Conservation (phyloP, 2,113 vertebrate genomes). For the Odobenus rosmarus region DNA sequence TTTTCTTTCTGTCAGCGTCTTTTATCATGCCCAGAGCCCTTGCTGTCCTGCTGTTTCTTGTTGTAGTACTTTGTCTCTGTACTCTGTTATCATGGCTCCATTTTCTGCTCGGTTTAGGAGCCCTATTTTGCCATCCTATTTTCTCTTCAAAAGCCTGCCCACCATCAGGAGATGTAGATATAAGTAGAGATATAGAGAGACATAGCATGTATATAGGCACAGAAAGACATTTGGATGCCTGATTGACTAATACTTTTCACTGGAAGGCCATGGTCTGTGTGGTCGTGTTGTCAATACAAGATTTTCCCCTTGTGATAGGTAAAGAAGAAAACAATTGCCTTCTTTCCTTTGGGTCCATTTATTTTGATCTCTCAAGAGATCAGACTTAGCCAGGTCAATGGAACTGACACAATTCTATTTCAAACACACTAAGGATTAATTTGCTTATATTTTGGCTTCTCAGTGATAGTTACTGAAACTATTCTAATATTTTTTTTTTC, state of each 20-base stretch:
- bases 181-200: neutral
- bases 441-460: constrained; percentile 24
- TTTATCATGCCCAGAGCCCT: neutral
- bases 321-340: neutral
- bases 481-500: neutral
- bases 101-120: neutral
- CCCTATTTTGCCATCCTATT: neutral
- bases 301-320: neutral
- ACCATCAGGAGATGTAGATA: neutral
- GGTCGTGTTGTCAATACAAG: neutral
- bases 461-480: neutral
- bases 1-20: neutral
- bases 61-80: neutral
- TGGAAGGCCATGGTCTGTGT: neutral
- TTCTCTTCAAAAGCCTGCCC: neutral
- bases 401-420: neutral
- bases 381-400: neutral
- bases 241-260: neutral
- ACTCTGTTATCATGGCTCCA: neutral
- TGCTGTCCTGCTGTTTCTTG: neutral
- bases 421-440: neutral
- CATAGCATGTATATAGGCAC: neutral
- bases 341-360: neutral
- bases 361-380: neutral
- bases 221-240: neutral